phyloP scores from a whole-genome alignment of 2,888 invertebrate species.

The Atrina japonica region DNA sequence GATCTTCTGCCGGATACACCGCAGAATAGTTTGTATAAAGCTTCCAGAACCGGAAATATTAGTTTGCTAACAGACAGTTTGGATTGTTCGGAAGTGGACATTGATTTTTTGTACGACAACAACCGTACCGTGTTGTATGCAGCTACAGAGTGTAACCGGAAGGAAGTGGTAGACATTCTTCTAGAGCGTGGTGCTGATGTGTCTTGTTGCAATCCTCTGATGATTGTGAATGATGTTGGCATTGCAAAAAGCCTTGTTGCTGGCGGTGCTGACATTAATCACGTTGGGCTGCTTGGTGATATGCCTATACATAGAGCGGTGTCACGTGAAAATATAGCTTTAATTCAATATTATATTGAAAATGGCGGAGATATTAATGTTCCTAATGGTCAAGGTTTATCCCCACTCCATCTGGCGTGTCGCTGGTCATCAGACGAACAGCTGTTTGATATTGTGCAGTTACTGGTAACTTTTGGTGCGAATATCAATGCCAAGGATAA shows the following conservation, averaged over 20 bases:
- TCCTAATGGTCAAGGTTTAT: conserved; percentile 4
- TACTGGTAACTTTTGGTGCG: conserved; percentile 6
- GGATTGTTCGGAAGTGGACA: too few species aligned
- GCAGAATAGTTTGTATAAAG: too few species aligned
- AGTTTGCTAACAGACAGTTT: too few species aligned
- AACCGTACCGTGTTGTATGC: conserved; percentile 20
- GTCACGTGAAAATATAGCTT: not conserved
- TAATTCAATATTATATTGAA: conserved; percentile 7
- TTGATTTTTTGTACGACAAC: too few species aligned
- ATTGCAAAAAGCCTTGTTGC: conserved; percentile 14
- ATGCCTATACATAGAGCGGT: conserved; percentile 24
- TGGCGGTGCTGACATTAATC: conserved; percentile 4
- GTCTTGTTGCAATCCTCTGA: conserved; percentile 11
- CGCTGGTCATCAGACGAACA: not conserved
- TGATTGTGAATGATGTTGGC: conserved; percentile 1
- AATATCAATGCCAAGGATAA: conserved; percentile 10
- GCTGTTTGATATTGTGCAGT: conserved; percentile 12
- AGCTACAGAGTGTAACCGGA: conserved; percentile 14
- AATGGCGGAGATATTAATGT: conserved; percentile 7
- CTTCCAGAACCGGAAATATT: too few species aligned
- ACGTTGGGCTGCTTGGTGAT: conserved; percentile 5
- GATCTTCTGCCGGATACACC: too few species aligned
- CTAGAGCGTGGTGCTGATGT: conserved; percentile 15
- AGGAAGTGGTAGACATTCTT: conserved; percentile 15
- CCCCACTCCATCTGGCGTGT: conserved; percentile 17